A percentile compares a stretch with the other conserved stretches of the same genome.
These are phyloP conservation scores for Ahaetulla prasina DNA, from an alignment of 2,113 vertebrate genomes.

Conservation along the genomic window DNA sequence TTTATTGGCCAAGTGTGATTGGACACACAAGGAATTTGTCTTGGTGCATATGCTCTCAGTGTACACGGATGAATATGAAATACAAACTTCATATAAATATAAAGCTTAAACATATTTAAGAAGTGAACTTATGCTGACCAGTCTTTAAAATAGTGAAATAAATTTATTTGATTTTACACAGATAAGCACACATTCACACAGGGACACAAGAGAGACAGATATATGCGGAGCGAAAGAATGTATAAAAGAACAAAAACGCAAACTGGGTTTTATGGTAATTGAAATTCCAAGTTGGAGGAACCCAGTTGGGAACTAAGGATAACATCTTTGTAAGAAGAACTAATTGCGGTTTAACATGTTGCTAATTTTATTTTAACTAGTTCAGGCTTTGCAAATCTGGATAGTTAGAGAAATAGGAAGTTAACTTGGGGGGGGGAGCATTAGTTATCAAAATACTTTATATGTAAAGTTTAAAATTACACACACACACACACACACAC, in stretches of 20 bases:
- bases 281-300: background rate
- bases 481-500: too few relatives aligned
- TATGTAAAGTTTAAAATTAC: background rate
- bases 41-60: too few relatives aligned
- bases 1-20: too few relatives aligned
- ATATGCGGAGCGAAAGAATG: background rate
- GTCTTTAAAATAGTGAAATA: accelerated
- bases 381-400: background rate
- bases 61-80: background rate
- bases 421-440: background rate
- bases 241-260: background rate
- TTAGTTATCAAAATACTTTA: background rate
- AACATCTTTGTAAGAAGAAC: background rate
- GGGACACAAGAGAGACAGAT: background rate
- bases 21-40: too few relatives aligned
- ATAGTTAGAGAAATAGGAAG: background rate
- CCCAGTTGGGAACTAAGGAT: background rate
- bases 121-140: background rate
- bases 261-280: background rate
- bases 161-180: accelerated
- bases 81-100: background rate
- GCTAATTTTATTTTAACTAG: background rate
- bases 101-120: background rate
- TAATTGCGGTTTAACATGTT: background rate
- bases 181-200: background rate